Evolutionary conservation across 2,888 invertebrate species (phyloP).

Genomic region (Ophion ellenae): DNA sequence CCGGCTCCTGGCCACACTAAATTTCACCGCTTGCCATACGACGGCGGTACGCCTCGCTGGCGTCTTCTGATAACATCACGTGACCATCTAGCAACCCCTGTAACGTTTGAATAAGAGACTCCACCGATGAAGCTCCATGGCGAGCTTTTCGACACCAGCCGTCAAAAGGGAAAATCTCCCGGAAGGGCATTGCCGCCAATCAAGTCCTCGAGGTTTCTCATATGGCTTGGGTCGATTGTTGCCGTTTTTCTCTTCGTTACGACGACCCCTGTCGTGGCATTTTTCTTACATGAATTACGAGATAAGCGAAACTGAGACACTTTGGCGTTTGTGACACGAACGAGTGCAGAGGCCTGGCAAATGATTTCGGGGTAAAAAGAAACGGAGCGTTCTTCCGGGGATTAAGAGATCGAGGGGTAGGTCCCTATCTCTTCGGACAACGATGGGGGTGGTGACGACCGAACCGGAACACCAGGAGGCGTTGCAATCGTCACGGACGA

Average conservation of each 20-base stretch:
- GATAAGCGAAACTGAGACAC: no score
- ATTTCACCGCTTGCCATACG: background rate
- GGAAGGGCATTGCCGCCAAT: no score
- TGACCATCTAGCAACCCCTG: background rate
- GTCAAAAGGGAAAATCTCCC: background rate
- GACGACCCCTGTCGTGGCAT: no score
- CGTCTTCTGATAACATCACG: background rate
- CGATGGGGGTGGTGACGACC: slow-evolving; percentile 11
- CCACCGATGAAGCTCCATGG: background rate
- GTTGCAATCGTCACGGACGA: slow-evolving; percentile 51
- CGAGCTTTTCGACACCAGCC: background rate
- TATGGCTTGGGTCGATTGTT: no score
- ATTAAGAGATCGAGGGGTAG: slow-evolving; percentile 33
- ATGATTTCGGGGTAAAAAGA: background rate
- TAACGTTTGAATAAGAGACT: background rate
- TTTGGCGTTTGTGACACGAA: no score
- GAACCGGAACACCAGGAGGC: slow-evolving; percentile 42
- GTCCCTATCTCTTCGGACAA: slow-evolving; percentile 15
- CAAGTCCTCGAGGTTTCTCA: no score
- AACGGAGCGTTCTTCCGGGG: slow-evolving; percentile 27
- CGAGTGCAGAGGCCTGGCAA: background rate
- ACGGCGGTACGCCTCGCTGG: background rate
- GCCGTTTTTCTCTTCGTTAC: no score
- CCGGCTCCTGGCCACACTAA: background rate
- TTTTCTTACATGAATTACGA: no score